Base-by-base conservation (phyloP, 2,113 vertebrate species). In the Nerophis ophidion region DNA sequence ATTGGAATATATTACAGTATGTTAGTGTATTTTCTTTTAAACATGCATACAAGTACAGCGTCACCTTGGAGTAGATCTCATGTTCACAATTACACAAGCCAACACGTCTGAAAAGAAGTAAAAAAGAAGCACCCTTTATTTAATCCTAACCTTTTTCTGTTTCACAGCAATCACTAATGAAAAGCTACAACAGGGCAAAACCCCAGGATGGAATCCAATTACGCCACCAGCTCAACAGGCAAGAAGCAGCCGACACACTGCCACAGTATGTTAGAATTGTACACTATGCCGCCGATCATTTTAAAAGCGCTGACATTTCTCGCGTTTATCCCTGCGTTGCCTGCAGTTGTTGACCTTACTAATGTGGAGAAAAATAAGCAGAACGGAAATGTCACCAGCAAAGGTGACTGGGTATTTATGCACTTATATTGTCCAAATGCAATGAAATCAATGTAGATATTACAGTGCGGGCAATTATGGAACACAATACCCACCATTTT, bases 311-410 rank as follows among this genome's bases (percentile, higher is more conserved):
- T 26, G 48, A 62, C 34, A 66, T 38, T 38, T 38, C 26, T 38
- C 8, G 12, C 61, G 17, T 61, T 16, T 61, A 48, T 57, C 57
- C 59, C 68, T 65, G 48, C 57, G 46, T 61, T 36, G 63, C 38
- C 19, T 40, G 61, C 63, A 49, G 50, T 50, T 47, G 14, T 55
- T 75, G 73, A 56, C 71, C 75, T 82, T 84, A 63, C 57, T 40
- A 5, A 33, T 42, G 51, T 57, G 46, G 34, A 52, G 34, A 52
- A 70, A 26, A 60, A 60, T 70, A 58, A 75, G 52, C 56, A 61
- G 66, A 80, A 65, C 12, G 7, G 53, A 75, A 80, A 85, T 76
- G 76, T 74, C 61, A 72, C 70, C 63, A 76, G 68, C 71, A 54
- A 57, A 35, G 42, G 17, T 60, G 76, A 56, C 58, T 65, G 57